These are phyloP conservation scores for Thumatha senex DNA, from an alignment of 2,888 invertebrate species.

Conservation along the genomic window DNA sequence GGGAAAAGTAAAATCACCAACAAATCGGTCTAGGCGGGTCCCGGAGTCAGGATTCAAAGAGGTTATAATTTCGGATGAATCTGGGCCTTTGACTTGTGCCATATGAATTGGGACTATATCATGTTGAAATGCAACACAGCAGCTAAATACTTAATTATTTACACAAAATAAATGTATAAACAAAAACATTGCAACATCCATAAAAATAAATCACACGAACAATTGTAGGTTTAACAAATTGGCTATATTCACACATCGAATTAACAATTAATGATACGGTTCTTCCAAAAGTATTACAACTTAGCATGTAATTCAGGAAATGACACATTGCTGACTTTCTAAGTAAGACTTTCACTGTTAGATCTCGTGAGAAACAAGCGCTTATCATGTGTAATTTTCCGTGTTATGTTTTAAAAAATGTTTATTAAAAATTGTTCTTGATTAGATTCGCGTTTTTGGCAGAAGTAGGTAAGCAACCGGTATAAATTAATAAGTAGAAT, in stretches of 20 bases:
- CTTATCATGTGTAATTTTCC: constrained; percentile 42
- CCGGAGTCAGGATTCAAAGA: too few species aligned
- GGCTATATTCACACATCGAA: constrained; percentile 36
- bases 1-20: too few species aligned
- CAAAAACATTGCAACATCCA: constrained; percentile 20
- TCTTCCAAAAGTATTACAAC: constrained; percentile 33
- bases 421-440: constrained; percentile 35
- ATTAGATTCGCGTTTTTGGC: constrained; percentile 22
- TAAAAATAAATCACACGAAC: constrained; percentile 30
- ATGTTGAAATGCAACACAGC: too few species aligned
- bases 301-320: constrained; percentile 41
- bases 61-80: too few species aligned
- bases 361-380: constrained; percentile 36
- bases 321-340: constrained; percentile 47
- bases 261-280: constrained; percentile 34
- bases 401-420: constrained; percentile 37
- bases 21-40: too few species aligned
- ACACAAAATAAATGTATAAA: constrained; percentile 10
- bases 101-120: too few species aligned
- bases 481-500: constrained; percentile 13
- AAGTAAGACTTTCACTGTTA: constrained; percentile 44
- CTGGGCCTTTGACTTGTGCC: too few species aligned
- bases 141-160: too few species aligned
- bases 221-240: constrained; percentile 25
- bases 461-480: constrained; percentile 27